Conservation (phyloP, 2,113 vertebrate genomes). For the Etheostoma cragini region DNA sequence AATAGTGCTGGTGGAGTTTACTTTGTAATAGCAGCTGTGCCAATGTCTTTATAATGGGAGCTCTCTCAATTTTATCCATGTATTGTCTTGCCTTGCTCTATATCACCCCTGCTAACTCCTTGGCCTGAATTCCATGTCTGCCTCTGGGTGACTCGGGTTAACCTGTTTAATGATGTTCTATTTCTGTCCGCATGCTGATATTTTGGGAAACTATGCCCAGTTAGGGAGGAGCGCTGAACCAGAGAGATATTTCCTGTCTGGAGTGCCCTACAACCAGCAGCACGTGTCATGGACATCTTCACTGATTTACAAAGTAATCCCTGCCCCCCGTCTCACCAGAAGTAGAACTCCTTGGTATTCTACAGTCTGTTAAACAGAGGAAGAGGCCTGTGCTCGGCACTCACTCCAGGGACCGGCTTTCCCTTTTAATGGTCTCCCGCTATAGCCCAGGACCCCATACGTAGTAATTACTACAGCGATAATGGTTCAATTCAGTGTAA, state of each 20-base stretch:
- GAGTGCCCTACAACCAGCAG: constrained; percentile 58
- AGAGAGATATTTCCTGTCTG: constrained; percentile 52
- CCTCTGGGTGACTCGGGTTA: constrained; percentile 74
- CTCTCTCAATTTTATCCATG: constrained; percentile 73
- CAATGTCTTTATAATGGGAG: constrained; percentile 78
- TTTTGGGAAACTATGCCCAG: constrained; percentile 67
- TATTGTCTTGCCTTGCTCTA: constrained; percentile 81
- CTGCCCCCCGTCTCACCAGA: constrained; percentile 21
- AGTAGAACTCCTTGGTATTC: constrained; percentile 35
- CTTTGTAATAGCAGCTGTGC: constrained; percentile 78
- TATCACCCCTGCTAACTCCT: constrained; percentile 73
- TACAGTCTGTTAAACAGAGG: constrained; percentile 35
- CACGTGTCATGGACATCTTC: constrained; percentile 50
- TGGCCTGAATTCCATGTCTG: constrained; percentile 80
- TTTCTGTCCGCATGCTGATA: constrained; percentile 79
- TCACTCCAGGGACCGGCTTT: constrained; percentile 46
- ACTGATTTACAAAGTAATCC: constrained; percentile 42
- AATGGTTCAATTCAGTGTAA: constrained; percentile 55
- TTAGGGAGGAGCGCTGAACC: constrained; percentile 65
- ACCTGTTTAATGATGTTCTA: constrained; percentile 79
- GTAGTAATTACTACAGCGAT: constrained; percentile 52
- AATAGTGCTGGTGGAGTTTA: constrained; percentile 78
- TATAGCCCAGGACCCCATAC: constrained; percentile 28
- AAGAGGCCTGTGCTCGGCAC: constrained; percentile 10
- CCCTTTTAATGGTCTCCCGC: constrained; percentile 36